Base-by-base conservation (phyloP, 2,888 invertebrate genomes). In the Chloromyia formosa region DNA sequence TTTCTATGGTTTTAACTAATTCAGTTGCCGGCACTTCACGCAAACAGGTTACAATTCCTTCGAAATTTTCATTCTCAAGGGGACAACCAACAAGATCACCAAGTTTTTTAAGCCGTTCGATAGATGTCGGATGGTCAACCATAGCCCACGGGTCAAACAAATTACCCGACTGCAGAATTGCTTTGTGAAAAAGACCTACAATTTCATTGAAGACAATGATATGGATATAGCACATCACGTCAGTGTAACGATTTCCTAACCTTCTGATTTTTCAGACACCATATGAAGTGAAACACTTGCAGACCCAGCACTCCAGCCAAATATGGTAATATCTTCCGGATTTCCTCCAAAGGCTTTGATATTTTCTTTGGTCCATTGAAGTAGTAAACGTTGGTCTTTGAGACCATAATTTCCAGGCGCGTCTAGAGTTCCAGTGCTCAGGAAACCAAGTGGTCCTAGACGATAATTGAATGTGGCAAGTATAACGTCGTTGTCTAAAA, bases 131-230 rank as follows among this genome's bases (percentile, higher is more conserved):
- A 0, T 88, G 87, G 53, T 84, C 83, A 0, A 88, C 84, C 0
- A 89, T 84, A 0, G 88, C 88, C 90, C 90, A 90, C 0, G 88
- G 87, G 54, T 88, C 88, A 18, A 90, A 81, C 0, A 89, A 88
- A 1, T 89, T 90, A 0, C 92, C 92, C 74, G 91, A 92, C 81
- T 92, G 89, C 0, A 91, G 89, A 77, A 92, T 92, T 0, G 87
- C 91, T 75, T 89, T 88, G 77, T 90, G 89, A 79, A 92, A 90
- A n/a, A 91, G 80, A 75, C 90, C 92, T 92, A 18, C 14, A 20
- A 12, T 16, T n/a, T 10, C n/a, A n/a, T n/a, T n/a, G n/a, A n/a
- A n/a, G n/a, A n/a, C n/a, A n/a, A n/a, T n/a, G n/a, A n/a, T n/a
- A n/a, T n/a, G n/a, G n/a, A n/a, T n/a, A n/a, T n/a, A n/a, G n/a